Evolutionary conservation across 2,797 vertebrate genomes (phyloP), one percentile per base, ranked within the genome.

Genomic region (Zalophus californianus): DNA sequence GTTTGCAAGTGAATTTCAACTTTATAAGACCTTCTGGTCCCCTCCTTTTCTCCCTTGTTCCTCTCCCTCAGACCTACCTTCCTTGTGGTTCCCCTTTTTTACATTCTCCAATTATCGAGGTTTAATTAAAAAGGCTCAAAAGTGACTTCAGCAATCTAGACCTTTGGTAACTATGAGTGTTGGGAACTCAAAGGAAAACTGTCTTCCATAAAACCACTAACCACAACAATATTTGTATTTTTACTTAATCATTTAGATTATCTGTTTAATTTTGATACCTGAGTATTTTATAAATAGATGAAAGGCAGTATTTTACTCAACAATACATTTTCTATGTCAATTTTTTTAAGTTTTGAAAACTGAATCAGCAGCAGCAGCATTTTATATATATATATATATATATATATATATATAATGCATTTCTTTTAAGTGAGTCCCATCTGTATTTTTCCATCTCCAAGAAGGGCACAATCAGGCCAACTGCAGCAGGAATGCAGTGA

Each of bases 371-470:
- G 21, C 20, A 41, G 80, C 75, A 92, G 66, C 68, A 41, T 7
- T 89, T 91, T 90, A 4, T 68, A 83, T 20, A 15, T 16, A 38
- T 29, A 79, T n/a, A 54, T 64, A 94, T 35, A 66, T 8, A 35
- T 90, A 4, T 68, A 83, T 20, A 15, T 16, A 38, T 29, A 79
- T n/a, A 54, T 64, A 94, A 89, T 84, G 27, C 38, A 90, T 97
- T 95, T 94, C 66, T 90, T 87, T 96, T 70, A 97, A 93, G 72
- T 10, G 38, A 83, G 66, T 86, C 52, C 32, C 78, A 64, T 94
- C 90, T 91, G 96, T 97, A 96, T 92, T 97, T 97, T 98, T 97
- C 97, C 97, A 89, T 97, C 58, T 90, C 58, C 92, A 84, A 13
- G 82, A 85, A 95, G 66, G 87, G 64, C 68, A 73, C 35, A 72